phyloP scores from a whole-genome alignment of 1,140 invertebrate genomes.

The Drosophila nikananu region DNA sequence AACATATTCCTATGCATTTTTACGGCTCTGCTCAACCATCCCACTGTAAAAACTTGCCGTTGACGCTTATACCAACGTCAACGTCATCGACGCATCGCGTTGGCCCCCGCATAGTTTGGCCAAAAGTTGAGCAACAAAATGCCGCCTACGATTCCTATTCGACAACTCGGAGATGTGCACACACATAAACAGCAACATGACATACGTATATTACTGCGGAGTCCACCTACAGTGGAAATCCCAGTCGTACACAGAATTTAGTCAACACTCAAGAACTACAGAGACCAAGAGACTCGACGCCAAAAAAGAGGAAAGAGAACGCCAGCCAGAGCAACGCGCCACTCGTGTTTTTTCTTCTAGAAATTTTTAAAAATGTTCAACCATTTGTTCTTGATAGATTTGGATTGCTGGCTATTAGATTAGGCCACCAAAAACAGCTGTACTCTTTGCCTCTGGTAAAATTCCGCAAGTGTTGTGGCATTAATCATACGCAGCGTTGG shows the following conservation, averaged over 20 bases:
- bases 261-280: conserved; percentile 19
- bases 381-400: conserved; percentile 54
- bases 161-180: conserved; percentile 38
- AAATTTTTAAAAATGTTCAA: conserved; percentile 69
- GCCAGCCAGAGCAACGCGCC: conserved; percentile 5
- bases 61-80: conserved; percentile 32
- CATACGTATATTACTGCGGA: conserved; percentile 28
- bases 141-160: conserved; percentile 55
- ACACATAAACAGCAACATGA: conserved; percentile 23
- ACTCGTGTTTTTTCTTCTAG: conserved; percentile 63
- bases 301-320: conserved; percentile 11
- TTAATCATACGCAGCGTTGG: conserved; percentile 67
- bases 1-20: background rate
- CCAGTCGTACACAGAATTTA: conserved; percentile 16
- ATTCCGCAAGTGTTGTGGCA: conserved; percentile 51
- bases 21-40: background rate
- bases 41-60: conserved; percentile 1
- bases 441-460: conserved; percentile 44
- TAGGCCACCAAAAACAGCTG: conserved; percentile 58
- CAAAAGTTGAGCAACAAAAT: conserved; percentile 62
- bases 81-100: conserved; percentile 49
- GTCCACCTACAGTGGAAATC: conserved; percentile 46
- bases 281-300: conserved; percentile 6
- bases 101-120: conserved; percentile 36
- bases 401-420: conserved; percentile 54